Evolutionary conservation across 1,140 invertebrate genomes (phyloP).

Genomic region (Apis florea): DNA sequence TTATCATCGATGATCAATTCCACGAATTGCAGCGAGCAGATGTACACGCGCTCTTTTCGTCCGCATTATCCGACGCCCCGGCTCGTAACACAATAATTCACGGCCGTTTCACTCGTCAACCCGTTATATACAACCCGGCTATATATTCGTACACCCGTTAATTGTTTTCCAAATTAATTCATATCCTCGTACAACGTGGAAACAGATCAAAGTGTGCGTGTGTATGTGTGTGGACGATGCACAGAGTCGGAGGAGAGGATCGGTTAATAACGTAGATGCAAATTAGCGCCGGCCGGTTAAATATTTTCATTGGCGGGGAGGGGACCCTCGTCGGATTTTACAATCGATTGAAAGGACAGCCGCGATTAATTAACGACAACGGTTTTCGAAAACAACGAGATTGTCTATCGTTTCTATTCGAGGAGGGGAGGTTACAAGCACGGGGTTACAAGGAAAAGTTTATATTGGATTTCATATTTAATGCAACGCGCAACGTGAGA

Average conservation of each 20-base stretch:
- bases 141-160: neutral
- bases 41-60: neutral
- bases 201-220: slow-evolving; percentile 28
- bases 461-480: slow-evolving; percentile 77
- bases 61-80: neutral
- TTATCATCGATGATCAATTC: too few species aligned
- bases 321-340: neutral
- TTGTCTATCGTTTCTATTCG: neutral
- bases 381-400: neutral
- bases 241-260: too few species aligned
- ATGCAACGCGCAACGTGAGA: slow-evolving; percentile 65
- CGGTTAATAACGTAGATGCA: neutral
- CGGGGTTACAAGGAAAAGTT: slow-evolving; percentile 64
- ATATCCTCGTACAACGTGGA: neutral
- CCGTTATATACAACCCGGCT: neutral
- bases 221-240: too few species aligned
- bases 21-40: too few species aligned
- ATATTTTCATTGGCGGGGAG: slow-evolving; percentile 12
- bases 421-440: too few species aligned
- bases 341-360: neutral
- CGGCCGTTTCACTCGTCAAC: neutral
- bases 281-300: slow-evolving; percentile 22
- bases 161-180: slow-evolving; percentile 41
- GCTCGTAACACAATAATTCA: slow-evolving; percentile 14
- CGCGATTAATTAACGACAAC: slow-evolving; percentile 28